Conservation (phyloP, 2,888 invertebrate species). For the Neoitamus cyanurus region DNA sequence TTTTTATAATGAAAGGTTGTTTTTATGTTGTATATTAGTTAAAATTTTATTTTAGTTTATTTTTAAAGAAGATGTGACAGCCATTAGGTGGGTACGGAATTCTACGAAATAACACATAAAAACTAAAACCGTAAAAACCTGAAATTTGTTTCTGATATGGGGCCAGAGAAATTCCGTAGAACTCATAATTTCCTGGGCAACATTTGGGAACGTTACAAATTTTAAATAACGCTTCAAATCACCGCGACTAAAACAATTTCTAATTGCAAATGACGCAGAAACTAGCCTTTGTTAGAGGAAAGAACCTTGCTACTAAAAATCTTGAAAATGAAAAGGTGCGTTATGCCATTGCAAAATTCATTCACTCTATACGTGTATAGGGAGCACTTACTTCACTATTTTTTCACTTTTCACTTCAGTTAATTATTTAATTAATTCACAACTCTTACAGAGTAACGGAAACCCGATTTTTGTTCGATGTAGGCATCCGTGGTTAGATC, state of each 20-base stretch:
- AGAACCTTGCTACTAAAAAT: slow-evolving; percentile 1
- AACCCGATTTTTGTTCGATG: neutral
- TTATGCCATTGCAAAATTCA: neutral
- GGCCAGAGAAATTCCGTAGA: too few species aligned
- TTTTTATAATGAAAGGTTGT: too few species aligned
- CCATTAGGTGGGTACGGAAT: too few species aligned
- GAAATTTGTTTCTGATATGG: too few species aligned
- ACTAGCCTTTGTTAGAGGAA: neutral
- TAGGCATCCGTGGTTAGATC: neutral
- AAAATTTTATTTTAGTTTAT: too few species aligned
- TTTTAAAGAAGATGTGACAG: too few species aligned
- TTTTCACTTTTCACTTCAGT: neutral
- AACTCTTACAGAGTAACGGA: neutral
- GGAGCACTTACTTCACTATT: slow-evolving; percentile 15
- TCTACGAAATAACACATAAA: too few species aligned
- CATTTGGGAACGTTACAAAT: neutral
- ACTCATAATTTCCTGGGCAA: neutral
- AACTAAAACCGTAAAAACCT: too few species aligned
- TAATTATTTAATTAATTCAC: neutral
- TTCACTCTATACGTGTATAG: slow-evolving; percentile 2
- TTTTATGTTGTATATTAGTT: too few species aligned
- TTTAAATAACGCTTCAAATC: neutral
- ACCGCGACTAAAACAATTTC: neutral
- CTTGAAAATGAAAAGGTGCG: slow-evolving; percentile 11
- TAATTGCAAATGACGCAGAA: neutral